Conservation (phyloP, 2,888 invertebrate genomes). For the Drosophila monieri region DNA sequence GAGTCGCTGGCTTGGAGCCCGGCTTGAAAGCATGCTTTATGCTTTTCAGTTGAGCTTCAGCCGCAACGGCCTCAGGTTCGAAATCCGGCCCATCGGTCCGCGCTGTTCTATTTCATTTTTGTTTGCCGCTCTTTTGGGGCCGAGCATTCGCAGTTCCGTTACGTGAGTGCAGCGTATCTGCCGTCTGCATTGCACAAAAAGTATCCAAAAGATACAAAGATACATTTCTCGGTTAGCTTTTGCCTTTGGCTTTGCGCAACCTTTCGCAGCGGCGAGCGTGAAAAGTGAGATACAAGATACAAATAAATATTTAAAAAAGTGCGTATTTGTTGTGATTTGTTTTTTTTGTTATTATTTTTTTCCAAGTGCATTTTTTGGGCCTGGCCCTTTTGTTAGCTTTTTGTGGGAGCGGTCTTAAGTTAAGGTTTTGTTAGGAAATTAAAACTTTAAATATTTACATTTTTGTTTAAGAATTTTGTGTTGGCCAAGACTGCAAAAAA, state of each 20-base stretch:
- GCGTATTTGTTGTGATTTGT: slow-evolving; percentile 48
- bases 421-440: background rate
- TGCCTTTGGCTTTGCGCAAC: slow-evolving; percentile 54
- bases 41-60: slow-evolving; percentile 60
- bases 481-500: too few relatives aligned
- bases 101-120: slow-evolving; percentile 2
- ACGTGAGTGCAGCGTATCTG: slow-evolving; percentile 32
- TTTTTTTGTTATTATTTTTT: slow-evolving; percentile 9
- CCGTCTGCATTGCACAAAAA: slow-evolving; percentile 29
- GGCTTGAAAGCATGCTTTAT: slow-evolving; percentile 15
- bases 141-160: slow-evolving; percentile 30
- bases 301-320: slow-evolving; percentile 45
- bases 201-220: slow-evolving; percentile 3
- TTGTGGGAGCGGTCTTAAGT: background rate
- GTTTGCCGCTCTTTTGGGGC: slow-evolving; percentile 1
- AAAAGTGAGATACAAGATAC: slow-evolving; percentile 2
- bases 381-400: background rate
- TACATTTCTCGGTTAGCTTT: slow-evolving; percentile 40
- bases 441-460: background rate
- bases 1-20: slow-evolving; percentile 18
- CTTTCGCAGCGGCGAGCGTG: slow-evolving; percentile 30
- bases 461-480: background rate
- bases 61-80: slow-evolving; percentile 50
- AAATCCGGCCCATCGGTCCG: slow-evolving; percentile 7
- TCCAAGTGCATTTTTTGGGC: background rate